Conservation (phyloP, 2,888 invertebrate genomes). For the Formica aserva region DNA sequence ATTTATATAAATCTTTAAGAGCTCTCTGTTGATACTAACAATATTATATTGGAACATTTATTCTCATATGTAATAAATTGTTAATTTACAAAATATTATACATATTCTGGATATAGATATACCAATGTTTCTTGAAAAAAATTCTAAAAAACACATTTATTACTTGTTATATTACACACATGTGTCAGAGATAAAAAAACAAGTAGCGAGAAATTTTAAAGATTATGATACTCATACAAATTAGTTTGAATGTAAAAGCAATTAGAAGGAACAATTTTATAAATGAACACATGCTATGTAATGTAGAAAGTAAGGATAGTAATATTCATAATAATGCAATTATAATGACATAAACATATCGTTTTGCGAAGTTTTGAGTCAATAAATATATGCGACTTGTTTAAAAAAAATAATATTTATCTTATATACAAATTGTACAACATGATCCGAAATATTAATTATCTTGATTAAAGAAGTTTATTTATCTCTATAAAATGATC, state of each 20-base stretch:
- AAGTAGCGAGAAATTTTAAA: background rate
- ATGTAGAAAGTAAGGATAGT: background rate
- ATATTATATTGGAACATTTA: constrained; percentile 30
- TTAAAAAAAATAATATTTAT: constrained; percentile 49
- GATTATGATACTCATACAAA: constrained; percentile 16
- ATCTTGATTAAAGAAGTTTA: background rate
- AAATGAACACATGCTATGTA: background rate
- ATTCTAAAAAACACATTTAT: background rate
- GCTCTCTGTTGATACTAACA: constrained; percentile 40
- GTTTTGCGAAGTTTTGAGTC: background rate
- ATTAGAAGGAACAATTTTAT: background rate
- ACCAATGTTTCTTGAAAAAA: background rate
- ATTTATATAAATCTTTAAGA: constrained; percentile 23
- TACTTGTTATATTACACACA: background rate
- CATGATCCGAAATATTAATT: constrained; percentile 19
- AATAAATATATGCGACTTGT: constrained; percentile 54
- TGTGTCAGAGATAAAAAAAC: background rate
- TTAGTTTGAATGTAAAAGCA: background rate
- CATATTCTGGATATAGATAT: background rate
- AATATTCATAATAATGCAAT: background rate
- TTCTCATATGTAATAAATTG: background rate
- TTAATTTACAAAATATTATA: constrained; percentile 19
- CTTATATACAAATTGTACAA: constrained; percentile 23
- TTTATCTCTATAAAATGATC: constrained; percentile 49
- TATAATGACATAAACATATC: background rate